These are phyloP conservation scores for Scolanthus callimorphus DNA, from an alignment of 92 coral and sea anemone species.

Conservation along the genomic window DNA sequence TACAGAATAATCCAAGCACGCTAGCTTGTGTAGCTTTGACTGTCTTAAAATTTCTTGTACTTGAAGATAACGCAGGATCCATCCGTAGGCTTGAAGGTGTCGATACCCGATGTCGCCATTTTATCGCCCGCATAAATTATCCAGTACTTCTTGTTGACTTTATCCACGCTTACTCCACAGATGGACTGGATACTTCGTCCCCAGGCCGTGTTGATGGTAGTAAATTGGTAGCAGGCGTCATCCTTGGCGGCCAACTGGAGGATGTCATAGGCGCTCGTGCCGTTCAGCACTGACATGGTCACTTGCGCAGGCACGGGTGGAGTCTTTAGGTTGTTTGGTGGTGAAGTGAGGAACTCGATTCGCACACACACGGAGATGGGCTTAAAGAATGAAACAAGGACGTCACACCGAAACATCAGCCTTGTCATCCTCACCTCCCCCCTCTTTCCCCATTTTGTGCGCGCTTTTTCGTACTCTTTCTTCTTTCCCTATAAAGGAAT, in stretches of 20 bases:
- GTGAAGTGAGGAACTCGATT: constrained; percentile 12
- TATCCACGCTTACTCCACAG: constrained; percentile 16
- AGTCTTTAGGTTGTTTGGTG: background rate
- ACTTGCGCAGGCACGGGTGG: constrained; percentile 12
- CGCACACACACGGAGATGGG: constrained; percentile 39
- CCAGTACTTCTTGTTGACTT: constrained; percentile 44
- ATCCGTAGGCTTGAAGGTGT: constrained; percentile 47
- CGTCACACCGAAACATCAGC: too few species aligned
- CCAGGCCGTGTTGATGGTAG: constrained; percentile 2
- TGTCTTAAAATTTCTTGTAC: constrained; percentile 47
- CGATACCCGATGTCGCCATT: constrained; percentile 47
- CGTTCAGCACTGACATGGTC: constrained; percentile 17
- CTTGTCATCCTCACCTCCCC: too few species aligned
- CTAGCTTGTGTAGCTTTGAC: too few species aligned
- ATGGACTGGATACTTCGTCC: constrained; percentile 44
- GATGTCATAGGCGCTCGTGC: constrained; percentile 42
- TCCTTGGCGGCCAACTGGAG: constrained; percentile 32
- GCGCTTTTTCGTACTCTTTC: too few species aligned
- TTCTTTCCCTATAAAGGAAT: too few species aligned
- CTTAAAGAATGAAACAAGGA: too few species aligned
- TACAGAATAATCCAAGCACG: too few species aligned
- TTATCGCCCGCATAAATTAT: constrained; percentile 17
- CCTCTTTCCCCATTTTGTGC: too few species aligned
- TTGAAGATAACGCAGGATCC: constrained; percentile 48
- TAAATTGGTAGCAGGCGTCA: constrained; percentile 40